Percentiles rank a stretch among this genome's conserved stretches.
phyloP scores from a whole-genome alignment of 2,113 vertebrate species.

The Gasterosteus aculeatus region DNA sequence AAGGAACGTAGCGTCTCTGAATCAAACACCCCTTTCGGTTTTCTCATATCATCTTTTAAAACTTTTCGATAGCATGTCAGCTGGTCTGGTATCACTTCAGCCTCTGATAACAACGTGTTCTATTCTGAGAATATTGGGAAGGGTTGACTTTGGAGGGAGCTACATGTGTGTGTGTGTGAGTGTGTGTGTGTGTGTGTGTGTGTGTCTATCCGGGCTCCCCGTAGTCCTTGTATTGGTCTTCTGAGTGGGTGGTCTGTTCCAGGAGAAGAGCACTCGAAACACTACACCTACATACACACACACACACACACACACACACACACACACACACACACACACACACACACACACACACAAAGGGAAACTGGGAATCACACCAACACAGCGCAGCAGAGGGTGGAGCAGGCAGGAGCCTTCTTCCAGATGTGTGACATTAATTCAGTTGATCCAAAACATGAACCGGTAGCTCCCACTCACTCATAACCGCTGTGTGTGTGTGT shows the following conservation, averaged over 20 bases:
- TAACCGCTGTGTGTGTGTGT: slow-evolving; percentile 38
- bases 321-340: slow-evolving; percentile 47
- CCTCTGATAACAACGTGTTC: slow-evolving; percentile 75
- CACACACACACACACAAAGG: slow-evolving; percentile 44
- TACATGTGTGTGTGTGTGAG: slow-evolving; percentile 41
- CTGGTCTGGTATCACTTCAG: slow-evolving; percentile 57
- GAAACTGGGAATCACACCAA: slow-evolving; percentile 81
- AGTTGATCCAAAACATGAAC: slow-evolving; percentile 80
- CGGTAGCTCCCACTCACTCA: slow-evolving; percentile 81
- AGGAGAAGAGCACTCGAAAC: slow-evolving; percentile 77
- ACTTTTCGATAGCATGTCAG: slow-evolving; percentile 46
- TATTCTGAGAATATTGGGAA: slow-evolving; percentile 77
- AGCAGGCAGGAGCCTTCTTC: slow-evolving; percentile 77
- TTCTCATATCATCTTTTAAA: slow-evolving; percentile 61
- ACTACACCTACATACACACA: slow-evolving; percentile 71
- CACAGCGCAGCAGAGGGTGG: slow-evolving; percentile 78
- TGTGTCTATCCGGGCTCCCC: slow-evolving; percentile 69
- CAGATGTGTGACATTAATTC: slow-evolving; percentile 82
- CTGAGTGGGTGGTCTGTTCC: slow-evolving; percentile 80
- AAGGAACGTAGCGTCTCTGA: slow-evolving; percentile 39
- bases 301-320: no score
- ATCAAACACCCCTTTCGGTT: slow-evolving; percentile 43
- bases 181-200: slow-evolving; percentile 45
- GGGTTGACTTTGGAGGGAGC: slow-evolving; percentile 71
- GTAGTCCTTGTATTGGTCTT: slow-evolving; percentile 76